Percentiles rank a stretch among this genome's conserved stretches.
Conservation (phyloP, 2,888 invertebrate genomes). For the Plebejus melissa region DNA sequence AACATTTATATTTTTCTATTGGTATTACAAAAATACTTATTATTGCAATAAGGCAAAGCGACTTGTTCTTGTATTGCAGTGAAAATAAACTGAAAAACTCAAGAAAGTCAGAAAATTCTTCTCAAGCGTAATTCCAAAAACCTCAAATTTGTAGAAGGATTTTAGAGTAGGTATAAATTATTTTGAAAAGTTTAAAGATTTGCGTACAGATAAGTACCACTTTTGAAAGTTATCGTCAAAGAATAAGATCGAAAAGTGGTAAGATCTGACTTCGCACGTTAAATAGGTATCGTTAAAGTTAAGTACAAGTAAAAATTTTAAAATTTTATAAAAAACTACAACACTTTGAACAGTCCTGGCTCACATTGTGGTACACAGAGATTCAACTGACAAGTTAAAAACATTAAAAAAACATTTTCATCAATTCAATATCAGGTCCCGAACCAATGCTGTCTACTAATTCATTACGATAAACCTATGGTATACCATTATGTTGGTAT, state of each 20-base stretch:
- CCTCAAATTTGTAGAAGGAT: no score
- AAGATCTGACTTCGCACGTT: background rate
- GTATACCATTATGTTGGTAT: background rate
- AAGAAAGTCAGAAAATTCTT: background rate
- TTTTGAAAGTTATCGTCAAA: background rate
- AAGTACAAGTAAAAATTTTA: background rate
- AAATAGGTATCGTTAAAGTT: background rate
- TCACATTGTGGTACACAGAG: conserved; percentile 20
- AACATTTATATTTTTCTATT: conserved; percentile 24
- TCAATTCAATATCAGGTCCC: conserved; percentile 26
- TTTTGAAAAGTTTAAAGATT: background rate
- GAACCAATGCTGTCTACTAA: conserved; percentile 1
- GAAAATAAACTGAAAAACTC: background rate
- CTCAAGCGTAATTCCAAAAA: no score
- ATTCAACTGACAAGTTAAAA: conserved; percentile 24
- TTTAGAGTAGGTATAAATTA: no score
- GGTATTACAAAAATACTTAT: conserved; percentile 28
- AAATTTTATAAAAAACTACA: background rate
- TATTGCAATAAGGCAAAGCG: conserved; percentile 5
- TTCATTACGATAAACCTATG: background rate
- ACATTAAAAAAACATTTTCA: conserved; percentile 11
- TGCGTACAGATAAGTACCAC: no score
- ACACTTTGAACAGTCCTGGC: conserved; percentile 5
- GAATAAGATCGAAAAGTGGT: background rate
- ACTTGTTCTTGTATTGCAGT: conserved; percentile 6